Evolutionary conservation across 2,113 vertebrate species (phyloP), one percentile per base, ranked within the genome.

Genomic region (Corydoras sp.): DNA sequence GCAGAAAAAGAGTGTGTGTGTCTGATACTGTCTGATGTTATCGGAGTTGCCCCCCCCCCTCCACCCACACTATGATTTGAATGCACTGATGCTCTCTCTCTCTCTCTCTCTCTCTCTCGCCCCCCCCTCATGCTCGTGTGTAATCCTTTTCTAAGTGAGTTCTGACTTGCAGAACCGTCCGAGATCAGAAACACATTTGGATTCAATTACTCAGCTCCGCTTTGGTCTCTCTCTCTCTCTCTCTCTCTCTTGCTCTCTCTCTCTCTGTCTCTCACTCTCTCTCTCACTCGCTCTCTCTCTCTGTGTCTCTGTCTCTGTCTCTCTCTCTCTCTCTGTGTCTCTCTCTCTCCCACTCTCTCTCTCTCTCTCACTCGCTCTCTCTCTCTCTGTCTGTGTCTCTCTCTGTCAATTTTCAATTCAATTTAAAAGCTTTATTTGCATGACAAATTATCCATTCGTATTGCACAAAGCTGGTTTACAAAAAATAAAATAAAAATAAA

Each of bases 151-250:
- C 68, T 76, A 56, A 54, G 43, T 65, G 14, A 65, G 53, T 43
- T 11, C 35, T 49, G 62, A 59, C 71, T 64, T 31, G 11, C 30
- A 64, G 43, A 43, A 50, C 60, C 55, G 24, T 50, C 60, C 35
- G 43, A 56, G 51, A 71, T 71, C 63, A 15, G 74, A 78, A 78
- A 78, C 72, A 66, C 72, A 77, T 68, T 78, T 78, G 76, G 74
- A 68, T 74, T 74, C 14, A 73, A 74, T 74, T 78, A 71, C 53
- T 15, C 10, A 67, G 43, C 50, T 62, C 65, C 67, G 62, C 76
- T 58, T 66, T 62, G 67, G 66, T 73, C 61, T 64, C 60, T 58
- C 61, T 64, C 61, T 48, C 32, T 69, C 51, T 31, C 35, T 35
- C 18, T 24, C 18, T 24, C 18, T 24, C 18, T 24, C 18, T 24